These are phyloP conservation scores for Tinea pellionella DNA, from an alignment of 2,888 invertebrate species.

Conservation along the genomic window DNA sequence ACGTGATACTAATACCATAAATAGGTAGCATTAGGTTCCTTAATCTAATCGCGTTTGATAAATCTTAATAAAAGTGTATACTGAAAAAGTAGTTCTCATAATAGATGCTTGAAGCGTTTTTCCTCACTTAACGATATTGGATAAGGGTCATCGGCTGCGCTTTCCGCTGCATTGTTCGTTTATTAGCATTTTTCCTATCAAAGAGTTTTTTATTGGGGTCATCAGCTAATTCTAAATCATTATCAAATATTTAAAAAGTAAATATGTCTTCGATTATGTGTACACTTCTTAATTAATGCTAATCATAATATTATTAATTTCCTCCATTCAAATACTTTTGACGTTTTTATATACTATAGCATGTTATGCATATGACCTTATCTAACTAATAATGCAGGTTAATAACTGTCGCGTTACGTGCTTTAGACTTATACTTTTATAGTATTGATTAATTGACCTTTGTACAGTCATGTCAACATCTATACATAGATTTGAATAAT, in stretches of 20 bases:
- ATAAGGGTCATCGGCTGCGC: constrained; percentile 3
- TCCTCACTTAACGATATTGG: neutral
- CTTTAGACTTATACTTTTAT: constrained; percentile 3
- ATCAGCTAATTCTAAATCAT: neutral
- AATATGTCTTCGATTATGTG: too few species aligned
- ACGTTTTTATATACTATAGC: too few species aligned
- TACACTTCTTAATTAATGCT: too few species aligned
- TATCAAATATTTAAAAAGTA: too few species aligned
- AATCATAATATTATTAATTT: too few species aligned
- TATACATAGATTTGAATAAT: neutral
- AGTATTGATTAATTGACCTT: neutral
- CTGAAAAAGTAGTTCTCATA: neutral
- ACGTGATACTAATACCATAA: neutral
- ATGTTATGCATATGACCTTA: too few species aligned
- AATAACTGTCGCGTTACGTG: neutral
- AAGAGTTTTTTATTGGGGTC: neutral
- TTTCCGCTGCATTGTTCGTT: constrained; percentile 1
- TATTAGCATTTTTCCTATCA: neutral
- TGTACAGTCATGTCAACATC: neutral
- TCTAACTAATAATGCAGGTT: too few species aligned
- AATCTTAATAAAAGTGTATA: neutral
- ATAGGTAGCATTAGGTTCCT: neutral
- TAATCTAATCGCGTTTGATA: neutral
- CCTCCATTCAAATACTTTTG: too few species aligned
- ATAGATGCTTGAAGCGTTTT: neutral